Evolutionary conservation across 2,113 vertebrate genomes (phyloP).

Genomic region (Toxostoma redivivum): DNA sequence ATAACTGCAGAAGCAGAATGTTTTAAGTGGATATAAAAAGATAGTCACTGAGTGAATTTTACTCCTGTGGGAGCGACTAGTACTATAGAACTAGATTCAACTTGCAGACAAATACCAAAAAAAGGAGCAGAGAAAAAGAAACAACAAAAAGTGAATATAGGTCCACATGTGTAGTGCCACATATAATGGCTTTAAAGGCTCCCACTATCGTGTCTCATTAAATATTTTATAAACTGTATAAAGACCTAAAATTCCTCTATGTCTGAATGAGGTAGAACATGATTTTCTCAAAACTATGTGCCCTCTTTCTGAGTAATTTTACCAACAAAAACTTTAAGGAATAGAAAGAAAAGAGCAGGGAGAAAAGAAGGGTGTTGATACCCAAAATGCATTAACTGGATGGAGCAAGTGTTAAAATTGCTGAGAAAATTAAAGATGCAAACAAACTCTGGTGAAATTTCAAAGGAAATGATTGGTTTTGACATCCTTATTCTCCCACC

Average conservation of each 20-base stretch:
- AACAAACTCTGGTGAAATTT: not conserved
- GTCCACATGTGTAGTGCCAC: not conserved
- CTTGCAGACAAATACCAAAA: not conserved
- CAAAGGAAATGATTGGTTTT: not conserved
- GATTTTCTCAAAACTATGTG: not conserved
- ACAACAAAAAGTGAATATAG: not conserved
- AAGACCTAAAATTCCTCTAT: not conserved
- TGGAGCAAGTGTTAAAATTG: not conserved
- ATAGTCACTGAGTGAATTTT: not conserved
- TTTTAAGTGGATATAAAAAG: not conserved
- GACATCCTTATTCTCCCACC: not conserved
- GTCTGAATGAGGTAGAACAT: not conserved
- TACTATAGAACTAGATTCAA: not conserved
- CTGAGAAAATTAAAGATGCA: not conserved
- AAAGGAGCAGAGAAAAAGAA: not conserved
- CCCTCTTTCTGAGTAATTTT: not conserved
- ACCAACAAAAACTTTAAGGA: not conserved
- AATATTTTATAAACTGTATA: not conserved
- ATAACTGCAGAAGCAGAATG: not conserved
- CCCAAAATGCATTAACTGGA: not conserved
- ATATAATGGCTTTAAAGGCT: not conserved
- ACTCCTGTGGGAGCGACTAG: not conserved
- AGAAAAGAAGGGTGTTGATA: not conserved
- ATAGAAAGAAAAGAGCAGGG: not conserved
- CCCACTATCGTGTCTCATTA: not conserved